Percentiles rank a stretch among this genome's conserved stretches.
These are phyloP conservation scores for Seriola dumerili DNA, from an alignment of 2,113 vertebrate genomes.

Conservation along the genomic window DNA sequence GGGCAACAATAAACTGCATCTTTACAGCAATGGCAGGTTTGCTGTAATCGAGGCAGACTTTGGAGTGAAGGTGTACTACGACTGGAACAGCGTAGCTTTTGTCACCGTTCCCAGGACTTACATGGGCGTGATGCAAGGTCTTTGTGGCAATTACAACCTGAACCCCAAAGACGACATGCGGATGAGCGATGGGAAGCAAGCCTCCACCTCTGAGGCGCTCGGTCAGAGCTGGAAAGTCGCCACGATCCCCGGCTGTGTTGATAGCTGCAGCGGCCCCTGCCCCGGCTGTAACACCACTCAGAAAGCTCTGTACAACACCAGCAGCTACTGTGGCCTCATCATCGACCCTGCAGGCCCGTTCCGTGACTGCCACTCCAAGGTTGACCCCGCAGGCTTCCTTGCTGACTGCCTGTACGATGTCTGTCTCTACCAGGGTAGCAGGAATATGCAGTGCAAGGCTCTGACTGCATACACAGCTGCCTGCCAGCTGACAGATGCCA, in stretches of 20 bases:
- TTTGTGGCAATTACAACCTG: slow-evolving; percentile 85
- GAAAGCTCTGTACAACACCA: slow-evolving; percentile 30
- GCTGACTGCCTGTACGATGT: slow-evolving; percentile 70
- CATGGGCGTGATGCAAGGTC: slow-evolving; percentile 65
- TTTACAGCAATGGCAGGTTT: slow-evolving; percentile 66
- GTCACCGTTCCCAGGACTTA: slow-evolving; percentile 77
- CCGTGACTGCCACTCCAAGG: slow-evolving; percentile 60
- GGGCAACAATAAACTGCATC: slow-evolving; percentile 34
- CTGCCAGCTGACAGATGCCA: slow-evolving; percentile 65
- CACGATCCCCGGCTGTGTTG: slow-evolving; percentile 43
- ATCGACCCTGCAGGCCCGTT: slow-evolving; percentile 62
- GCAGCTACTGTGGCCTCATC: slow-evolving; percentile 63
- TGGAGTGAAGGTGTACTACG: slow-evolving; percentile 75
- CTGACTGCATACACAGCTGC: slow-evolving; percentile 59
- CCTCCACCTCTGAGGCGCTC: slow-evolving; percentile 37
- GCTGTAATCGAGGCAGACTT: slow-evolving; percentile 71
- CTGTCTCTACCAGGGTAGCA: slow-evolving; percentile 64
- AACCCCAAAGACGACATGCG: slow-evolving; percentile 79
- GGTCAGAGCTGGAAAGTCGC: slow-evolving; percentile 80
- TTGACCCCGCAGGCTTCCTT: slow-evolving; percentile 61
- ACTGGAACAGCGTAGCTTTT: slow-evolving; percentile 69
- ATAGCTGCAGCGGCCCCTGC: slow-evolving; percentile 58
- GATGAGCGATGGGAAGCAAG: slow-evolving; percentile 37
- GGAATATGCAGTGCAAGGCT: slow-evolving; percentile 61
- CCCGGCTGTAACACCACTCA: slow-evolving; percentile 42